These are phyloP conservation scores for Athripsodes cinereus DNA, from an alignment of 2,888 invertebrate species.

Conservation along the genomic window DNA sequence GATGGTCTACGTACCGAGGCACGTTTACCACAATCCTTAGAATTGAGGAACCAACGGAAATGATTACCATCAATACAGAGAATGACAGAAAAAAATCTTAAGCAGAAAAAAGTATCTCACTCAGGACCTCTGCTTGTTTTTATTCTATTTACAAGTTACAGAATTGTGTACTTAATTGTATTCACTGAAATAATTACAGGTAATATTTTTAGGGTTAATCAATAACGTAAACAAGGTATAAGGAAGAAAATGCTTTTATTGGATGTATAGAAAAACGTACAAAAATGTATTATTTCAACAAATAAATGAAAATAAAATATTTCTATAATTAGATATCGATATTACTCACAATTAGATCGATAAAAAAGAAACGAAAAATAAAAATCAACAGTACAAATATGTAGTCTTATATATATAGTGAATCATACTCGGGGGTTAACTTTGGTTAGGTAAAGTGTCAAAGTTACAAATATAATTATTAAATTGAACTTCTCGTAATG, in stretches of 20 bases:
- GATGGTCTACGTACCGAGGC: too few relatives aligned
- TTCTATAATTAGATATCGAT: not conserved
- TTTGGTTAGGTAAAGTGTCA: slow-evolving; percentile 13
- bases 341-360: not conserved
- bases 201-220: too few relatives aligned
- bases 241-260: slow-evolving; percentile 11
- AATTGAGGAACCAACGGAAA: too few relatives aligned
- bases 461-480: slow-evolving; percentile 14
- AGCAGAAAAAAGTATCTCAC: too few relatives aligned
- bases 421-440: slow-evolving; percentile 11
- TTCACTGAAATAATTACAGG: too few relatives aligned
- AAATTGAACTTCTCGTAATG: slow-evolving; percentile 7
- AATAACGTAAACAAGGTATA: too few relatives aligned
- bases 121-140: too few relatives aligned
- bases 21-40: too few relatives aligned
- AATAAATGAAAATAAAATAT: slow-evolving; percentile 8
- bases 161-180: too few relatives aligned
- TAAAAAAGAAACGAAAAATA: not conserved
- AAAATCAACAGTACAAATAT: not conserved
- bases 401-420: slow-evolving; percentile 7
- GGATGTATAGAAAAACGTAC: slow-evolving; percentile 10
- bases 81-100: too few relatives aligned
- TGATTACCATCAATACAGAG: too few relatives aligned
- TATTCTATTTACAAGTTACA: too few relatives aligned
- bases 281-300: slow-evolving; percentile 21